phyloP scores from a whole-genome alignment of 2,888 invertebrate species.

The Cryptocephalus moraei region DNA sequence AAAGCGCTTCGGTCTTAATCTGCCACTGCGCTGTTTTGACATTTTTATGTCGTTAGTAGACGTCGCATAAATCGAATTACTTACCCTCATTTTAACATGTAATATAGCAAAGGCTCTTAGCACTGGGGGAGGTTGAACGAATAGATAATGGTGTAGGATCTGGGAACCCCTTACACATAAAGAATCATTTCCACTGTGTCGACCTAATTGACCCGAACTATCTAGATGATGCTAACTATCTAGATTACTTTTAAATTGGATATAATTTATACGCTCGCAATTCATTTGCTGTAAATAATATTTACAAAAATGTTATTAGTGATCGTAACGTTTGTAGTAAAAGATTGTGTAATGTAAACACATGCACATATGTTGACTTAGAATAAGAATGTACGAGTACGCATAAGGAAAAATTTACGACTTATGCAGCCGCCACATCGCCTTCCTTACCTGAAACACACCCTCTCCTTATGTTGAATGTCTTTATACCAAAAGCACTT shows the following conservation, averaged over 20 bases:
- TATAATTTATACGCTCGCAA: conserved; percentile 5
- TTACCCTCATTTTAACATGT: conserved; percentile 42
- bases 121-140: conserved; percentile 32
- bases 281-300: no score
- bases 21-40: no score
- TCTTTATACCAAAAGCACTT: conserved; percentile 33
- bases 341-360: no score
- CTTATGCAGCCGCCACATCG: conserved; percentile 21
- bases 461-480: conserved; percentile 24
- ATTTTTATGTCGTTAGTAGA: no score
- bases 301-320: no score
- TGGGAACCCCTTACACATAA: conserved; percentile 13
- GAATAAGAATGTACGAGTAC: no score
- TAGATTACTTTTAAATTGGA: conserved; percentile 25
- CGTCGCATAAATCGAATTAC: conserved; percentile 37
- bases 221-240: conserved; percentile 27
- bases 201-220: conserved; percentile 29
- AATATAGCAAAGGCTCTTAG: conserved; percentile 42
- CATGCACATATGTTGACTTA: no score
- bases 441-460: conserved; percentile 22
- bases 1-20: no score
- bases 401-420: conserved; percentile 22
- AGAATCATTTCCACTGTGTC: conserved; percentile 25
- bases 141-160: conserved; percentile 15
- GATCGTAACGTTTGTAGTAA: no score